Percentiles rank a stretch among this genome's conserved stretches.
phyloP scores from a whole-genome alignment of 2,797 vertebrate species.

The Coilia nasus region DNA sequence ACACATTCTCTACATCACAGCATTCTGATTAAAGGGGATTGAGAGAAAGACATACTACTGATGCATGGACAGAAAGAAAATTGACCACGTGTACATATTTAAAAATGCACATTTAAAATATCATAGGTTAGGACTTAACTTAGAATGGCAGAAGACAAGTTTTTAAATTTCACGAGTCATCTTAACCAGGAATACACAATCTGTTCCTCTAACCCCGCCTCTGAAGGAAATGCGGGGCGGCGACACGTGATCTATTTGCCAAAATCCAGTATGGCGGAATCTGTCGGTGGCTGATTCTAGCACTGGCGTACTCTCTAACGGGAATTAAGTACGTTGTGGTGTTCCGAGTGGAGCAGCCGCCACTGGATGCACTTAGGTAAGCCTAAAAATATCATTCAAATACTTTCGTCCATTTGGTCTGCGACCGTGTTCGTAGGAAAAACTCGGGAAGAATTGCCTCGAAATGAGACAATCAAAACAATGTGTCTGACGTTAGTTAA shows the following conservation, averaged over 20 bases:
- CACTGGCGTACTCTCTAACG: slow-evolving; percentile 57
- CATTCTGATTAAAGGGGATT: too few relatives aligned
- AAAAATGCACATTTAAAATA: background rate
- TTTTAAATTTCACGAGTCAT: slow-evolving; percentile 8
- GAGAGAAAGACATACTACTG: too few relatives aligned
- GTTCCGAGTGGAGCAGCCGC: slow-evolving; percentile 37
- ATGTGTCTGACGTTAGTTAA: slow-evolving; percentile 17
- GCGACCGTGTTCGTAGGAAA: background rate
- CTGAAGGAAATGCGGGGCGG: slow-evolving; percentile 62
- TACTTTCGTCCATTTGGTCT: background rate
- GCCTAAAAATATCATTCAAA: slow-evolving; percentile 25
- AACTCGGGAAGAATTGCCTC: slow-evolving; percentile 35
- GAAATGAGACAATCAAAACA: slow-evolving; percentile 53
- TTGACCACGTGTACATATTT: too few relatives aligned
- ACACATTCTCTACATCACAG: too few relatives aligned
- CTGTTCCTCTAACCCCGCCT: slow-evolving; percentile 59
- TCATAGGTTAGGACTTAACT: background rate
- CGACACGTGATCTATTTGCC: slow-evolving; percentile 70
- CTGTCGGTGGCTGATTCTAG: slow-evolving; percentile 56
- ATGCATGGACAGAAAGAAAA: too few relatives aligned
- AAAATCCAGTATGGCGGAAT: slow-evolving; percentile 75
- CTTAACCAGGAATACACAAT: slow-evolving; percentile 18
- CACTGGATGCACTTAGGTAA: slow-evolving; percentile 64
- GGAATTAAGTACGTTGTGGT: slow-evolving; percentile 54
- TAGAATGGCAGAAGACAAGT: background rate